Evolutionary conservation across 2,888 invertebrate species (phyloP), one percentile per base, ranked within the genome.

Genomic region (Branchellion lobata): DNA sequence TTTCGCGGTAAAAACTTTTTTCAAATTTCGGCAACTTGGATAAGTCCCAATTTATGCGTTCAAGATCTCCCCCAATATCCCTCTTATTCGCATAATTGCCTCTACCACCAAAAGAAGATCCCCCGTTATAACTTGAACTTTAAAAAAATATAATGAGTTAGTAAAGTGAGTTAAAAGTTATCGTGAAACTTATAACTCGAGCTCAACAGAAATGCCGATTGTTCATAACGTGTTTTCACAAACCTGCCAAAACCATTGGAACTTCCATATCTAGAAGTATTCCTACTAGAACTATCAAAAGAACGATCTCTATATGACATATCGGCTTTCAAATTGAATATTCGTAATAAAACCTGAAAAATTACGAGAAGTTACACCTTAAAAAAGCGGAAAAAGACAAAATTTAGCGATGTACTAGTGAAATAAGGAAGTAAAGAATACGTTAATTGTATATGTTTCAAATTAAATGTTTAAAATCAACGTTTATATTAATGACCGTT

Each of bases 1-100:
- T 93, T 68, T 95, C 94, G 83, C 91, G 91, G 87, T 96, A 96
- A 86, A 97, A 94, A 88, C 96, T 93, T 89, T 97, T 97, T 84
- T 93, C 90, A 86, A 97, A 95, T 14, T 93, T 92, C 84, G 92
- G 91, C 82, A 97, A 89, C 53, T 91, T 90, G 24, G 91, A 90
- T 83, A 92, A 84, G 83, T 95, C 94, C 96, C 96, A 97, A 83
- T 91, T 91, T 2, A 95, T 95, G 85, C 93, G 94, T 1, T 94
- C 90, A 24, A 96, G 89, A 80, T 91, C 91, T 47, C 92, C 92
- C 8, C 95, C 95, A 33, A 36, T 34, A 33, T 65, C 61, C n/a
- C 53, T 65, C n/a, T 61, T 77, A 24, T 29, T 36, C 24, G 21
- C 3, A n/a, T 21, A 53, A 0, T 24, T 34, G 61, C 77, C 34